Conservation (phyloP, 2,113 vertebrate species). For the Lepus europaeus region DNA sequence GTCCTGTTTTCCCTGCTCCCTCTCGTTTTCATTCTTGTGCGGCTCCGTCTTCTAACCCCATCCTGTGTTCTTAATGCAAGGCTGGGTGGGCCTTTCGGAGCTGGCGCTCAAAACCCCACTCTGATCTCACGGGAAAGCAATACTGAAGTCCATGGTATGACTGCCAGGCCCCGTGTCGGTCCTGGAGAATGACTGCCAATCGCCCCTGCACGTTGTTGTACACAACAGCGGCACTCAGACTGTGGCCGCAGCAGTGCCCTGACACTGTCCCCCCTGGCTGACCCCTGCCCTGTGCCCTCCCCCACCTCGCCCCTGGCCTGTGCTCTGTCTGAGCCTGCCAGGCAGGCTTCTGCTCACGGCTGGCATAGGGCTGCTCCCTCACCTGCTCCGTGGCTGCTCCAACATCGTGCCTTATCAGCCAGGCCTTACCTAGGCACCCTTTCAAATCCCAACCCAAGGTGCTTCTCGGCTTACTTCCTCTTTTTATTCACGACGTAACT, state of each 20-base stretch:
- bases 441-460: neutral
- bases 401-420: neutral
- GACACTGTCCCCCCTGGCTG: too few relatives aligned
- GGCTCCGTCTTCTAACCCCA: neutral
- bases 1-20: neutral
- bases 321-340: too few relatives aligned
- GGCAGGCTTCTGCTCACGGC: too few relatives aligned
- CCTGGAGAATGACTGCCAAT: too few relatives aligned
- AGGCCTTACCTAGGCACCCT: neutral
- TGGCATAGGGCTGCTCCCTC: too few relatives aligned
- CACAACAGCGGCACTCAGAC: neutral
- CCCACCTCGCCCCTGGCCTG: neutral
- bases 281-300: neutral
- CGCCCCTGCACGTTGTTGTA: too few relatives aligned
- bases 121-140: neutral
- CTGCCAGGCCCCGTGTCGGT: neutral
- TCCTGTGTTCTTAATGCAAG: neutral
- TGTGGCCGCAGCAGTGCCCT: neutral
- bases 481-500: neutral
- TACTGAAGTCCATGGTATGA: neutral
- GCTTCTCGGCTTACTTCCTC: neutral
- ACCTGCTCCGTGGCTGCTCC: neutral
- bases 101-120: neutral
- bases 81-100: neutral
- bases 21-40: neutral